phyloP scores from a whole-genome alignment of 2,888 invertebrate species.

The Tinea trinotella region DNA sequence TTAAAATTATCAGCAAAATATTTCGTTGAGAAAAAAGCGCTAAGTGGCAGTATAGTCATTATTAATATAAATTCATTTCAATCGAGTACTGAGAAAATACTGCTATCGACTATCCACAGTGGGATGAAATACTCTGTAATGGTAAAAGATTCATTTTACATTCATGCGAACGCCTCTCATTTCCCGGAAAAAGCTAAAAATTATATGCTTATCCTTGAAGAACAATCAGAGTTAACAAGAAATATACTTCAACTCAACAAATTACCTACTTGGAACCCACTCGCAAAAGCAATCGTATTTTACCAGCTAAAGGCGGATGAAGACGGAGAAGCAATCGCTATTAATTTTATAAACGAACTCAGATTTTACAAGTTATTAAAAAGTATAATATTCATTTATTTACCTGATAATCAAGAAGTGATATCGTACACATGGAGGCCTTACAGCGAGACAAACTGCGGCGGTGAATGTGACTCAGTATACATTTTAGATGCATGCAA shows the following conservation, averaged over 20 bases:
- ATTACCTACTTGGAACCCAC: conserved; percentile 66
- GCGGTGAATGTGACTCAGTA: conserved; percentile 49
- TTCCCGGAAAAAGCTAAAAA: conserved; percentile 69
- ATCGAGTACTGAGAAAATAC: conserved; percentile 49
- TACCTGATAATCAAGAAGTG: conserved; percentile 39
- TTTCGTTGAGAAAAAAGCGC: conserved; percentile 62
- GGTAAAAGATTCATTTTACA: conserved; percentile 64
- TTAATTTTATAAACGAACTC: conserved; percentile 53
- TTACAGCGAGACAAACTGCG: conserved; percentile 55
- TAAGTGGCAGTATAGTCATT: conserved; percentile 66
- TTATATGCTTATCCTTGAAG: conserved; percentile 67
- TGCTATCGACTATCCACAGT: conserved; percentile 57
- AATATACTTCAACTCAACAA: conserved; percentile 61
- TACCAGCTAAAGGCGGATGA: conserved; percentile 41
- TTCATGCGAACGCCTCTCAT: conserved; percentile 65
- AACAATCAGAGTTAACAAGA: conserved; percentile 53
- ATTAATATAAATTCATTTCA: conserved; percentile 61
- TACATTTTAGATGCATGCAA: conserved; percentile 54
- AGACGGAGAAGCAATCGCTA: conserved; percentile 38
- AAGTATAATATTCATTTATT: conserved; percentile 54
- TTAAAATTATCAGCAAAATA: conserved; percentile 67
- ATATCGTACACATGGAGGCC: conserved; percentile 60
- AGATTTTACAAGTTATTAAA: conserved; percentile 49
- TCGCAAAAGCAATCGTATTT: conserved; percentile 60
- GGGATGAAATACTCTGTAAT: conserved; percentile 64